Conservation (phyloP, 2,797 vertebrate species). For the Diglossa cyanea region DNA sequence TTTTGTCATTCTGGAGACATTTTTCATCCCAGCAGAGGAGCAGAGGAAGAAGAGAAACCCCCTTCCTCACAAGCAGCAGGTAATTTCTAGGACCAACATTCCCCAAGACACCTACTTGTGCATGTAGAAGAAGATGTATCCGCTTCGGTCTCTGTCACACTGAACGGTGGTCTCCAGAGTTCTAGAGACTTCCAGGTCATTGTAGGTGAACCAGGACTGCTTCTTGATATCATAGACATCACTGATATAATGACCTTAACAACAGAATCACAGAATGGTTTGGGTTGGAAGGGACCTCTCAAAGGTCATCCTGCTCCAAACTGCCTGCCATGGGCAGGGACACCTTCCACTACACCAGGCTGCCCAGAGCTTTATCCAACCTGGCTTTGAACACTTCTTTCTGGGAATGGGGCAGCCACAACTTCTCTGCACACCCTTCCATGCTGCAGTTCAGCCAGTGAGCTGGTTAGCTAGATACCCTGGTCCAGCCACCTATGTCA, state of each 20-base stretch:
- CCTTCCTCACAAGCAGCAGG: not conserved
- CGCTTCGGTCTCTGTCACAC: conserved; percentile 90
- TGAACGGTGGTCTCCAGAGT: conserved; percentile 91
- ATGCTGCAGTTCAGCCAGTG: not conserved
- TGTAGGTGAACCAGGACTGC: conserved; percentile 96
- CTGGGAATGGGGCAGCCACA: not conserved
- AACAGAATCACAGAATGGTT: not conserved
- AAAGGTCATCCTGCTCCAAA: not conserved
- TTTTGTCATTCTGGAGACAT: not conserved
- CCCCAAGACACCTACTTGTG: conserved; percentile 85
- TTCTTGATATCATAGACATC: conserved; percentile 98
- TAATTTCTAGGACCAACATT: not conserved
- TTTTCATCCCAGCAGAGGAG: not conserved
- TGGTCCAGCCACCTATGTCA: not conserved
- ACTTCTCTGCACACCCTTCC: not conserved
- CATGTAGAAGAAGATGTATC: conserved; percentile 99
- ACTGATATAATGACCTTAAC: conserved; percentile 95
- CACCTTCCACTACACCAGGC: not conserved
- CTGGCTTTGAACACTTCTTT: not conserved
- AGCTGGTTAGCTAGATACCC: not conserved
- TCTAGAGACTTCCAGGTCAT: conserved; percentile 93
- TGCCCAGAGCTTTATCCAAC: not conserved
- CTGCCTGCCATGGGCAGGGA: not conserved
- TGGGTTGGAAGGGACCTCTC: not conserved
- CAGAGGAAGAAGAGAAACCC: not conserved